Evolutionary conservation across 1,140 invertebrate genomes (phyloP).

Genomic region (Galendromus occidentalis): DNA sequence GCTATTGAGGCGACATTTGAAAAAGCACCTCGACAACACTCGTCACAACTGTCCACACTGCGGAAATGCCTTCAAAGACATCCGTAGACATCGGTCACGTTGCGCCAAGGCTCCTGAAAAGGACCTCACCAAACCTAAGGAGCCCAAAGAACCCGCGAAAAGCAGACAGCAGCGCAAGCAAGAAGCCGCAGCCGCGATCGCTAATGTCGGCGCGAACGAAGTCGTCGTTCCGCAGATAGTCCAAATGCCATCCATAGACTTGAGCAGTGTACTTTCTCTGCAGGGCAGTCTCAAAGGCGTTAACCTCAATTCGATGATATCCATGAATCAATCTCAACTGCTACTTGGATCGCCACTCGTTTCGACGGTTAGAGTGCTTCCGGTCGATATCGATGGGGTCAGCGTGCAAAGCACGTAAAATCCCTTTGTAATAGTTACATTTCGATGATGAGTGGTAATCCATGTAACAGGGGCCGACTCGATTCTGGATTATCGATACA

Average conservation of each 20-base stretch:
- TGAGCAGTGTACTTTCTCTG: conserved; percentile 1
- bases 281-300: conserved; percentile 8
- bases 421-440: background rate
- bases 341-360: background rate
- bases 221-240: background rate
- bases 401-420: background rate
- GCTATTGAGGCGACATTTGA: background rate
- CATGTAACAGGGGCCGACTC: too few relatives aligned
- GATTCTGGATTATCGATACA: too few relatives aligned
- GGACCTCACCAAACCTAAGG: background rate
- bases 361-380: background rate
- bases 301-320: background rate
- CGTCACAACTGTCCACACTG: conserved; percentile 10
- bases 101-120: background rate
- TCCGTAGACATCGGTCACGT: background rate
- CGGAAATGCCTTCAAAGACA: conserved; percentile 6
- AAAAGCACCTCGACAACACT: conserved; percentile 10
- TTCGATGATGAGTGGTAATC: too few relatives aligned
- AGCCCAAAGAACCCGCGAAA: background rate
- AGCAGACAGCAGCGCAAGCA: background rate
- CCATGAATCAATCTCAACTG: background rate
- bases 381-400: background rate
- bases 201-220: background rate
- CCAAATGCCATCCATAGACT: background rate
- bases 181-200: background rate